Evolutionary conservation across 2,797 vertebrate species (phyloP), one percentile per base, ranked within the genome.

Genomic region (Garrulus glandarius): DNA sequence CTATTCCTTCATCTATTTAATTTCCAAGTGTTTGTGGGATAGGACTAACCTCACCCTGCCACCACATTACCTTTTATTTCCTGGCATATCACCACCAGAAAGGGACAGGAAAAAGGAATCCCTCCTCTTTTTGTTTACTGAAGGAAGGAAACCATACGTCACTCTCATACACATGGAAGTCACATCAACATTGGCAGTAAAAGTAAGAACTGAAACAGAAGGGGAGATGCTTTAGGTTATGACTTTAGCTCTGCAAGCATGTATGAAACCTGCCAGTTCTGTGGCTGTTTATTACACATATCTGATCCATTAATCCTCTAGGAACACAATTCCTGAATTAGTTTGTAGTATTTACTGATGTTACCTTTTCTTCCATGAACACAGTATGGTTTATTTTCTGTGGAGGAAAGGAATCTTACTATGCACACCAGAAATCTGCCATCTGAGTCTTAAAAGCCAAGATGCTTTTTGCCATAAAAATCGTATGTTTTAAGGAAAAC

Each of bases 231-330:
- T 67, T 79, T 29, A 39, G 68, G 43, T 63, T 67, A 55, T 44
- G 78, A 15, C 47, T 70, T 78, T 46, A 63, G 43, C 36, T 67
- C 44, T 32, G 30, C 19, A 69, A 84, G 10, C 5, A 15, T 8
- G 17, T 55, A 29, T 13, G 75, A 77, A 77, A 92, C 43, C 60
- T 41, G 29, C 29, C 34, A 50, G 75, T 41, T 74, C 29, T 65
- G 13, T 44, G 52, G 65, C 24, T 3, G 1, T 37, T 87, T 53
- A 18, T 50, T 61, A 53, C 13, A 15, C 0, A 0, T 5, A 11
- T 56, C 39, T 34, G 29, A 77, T 32, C 56, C 8, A 13, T 59
- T 55, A 60, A 69, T 47, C 26, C 11, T 55, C 56, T 19, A 2
- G 5, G 15, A 87, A 55, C 30, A 80, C 22, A 68, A 10, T 17